phyloP scores from a whole-genome alignment of 2,888 invertebrate species.

The Stenolophus ochropezus region DNA sequence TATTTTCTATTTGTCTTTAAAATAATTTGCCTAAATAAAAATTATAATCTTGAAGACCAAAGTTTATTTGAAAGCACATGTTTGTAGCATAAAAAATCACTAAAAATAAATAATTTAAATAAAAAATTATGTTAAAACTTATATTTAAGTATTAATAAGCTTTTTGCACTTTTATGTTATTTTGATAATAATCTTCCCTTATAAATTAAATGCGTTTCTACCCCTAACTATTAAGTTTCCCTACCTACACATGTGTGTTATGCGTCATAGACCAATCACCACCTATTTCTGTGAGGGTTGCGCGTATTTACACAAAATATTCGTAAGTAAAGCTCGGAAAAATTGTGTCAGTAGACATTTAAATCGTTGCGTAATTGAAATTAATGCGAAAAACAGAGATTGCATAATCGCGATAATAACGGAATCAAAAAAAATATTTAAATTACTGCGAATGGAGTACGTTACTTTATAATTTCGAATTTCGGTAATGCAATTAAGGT shows the following conservation, averaged over 20 bases:
- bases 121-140: too few relatives aligned
- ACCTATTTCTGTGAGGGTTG: neutral
- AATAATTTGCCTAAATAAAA: too few relatives aligned
- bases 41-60: too few relatives aligned
- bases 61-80: neutral
- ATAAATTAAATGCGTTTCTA: slow-evolving; percentile 26
- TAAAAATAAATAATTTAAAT: too few relatives aligned
- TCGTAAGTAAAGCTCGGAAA: neutral
- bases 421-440: slow-evolving; percentile 29
- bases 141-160: neutral
- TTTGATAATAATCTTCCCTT: slow-evolving; percentile 4
- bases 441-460: neutral
- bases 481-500: slow-evolving; percentile 12
- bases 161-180: neutral
- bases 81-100: too few relatives aligned
- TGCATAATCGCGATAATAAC: slow-evolving; percentile 12
- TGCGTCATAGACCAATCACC: slow-evolving; percentile 25
- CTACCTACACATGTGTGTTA: slow-evolving; percentile 6
- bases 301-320: neutral
- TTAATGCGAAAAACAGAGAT: slow-evolving; percentile 10
- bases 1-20: too few relatives aligned
- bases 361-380: slow-evolving; percentile 22
- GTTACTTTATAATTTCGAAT: neutral
- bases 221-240: slow-evolving; percentile 10
- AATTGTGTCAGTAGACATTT: slow-evolving; percentile 12